These are phyloP conservation scores for Chloebia gouldiae DNA, from an alignment of 2,113 vertebrate species.

Conservation along the genomic window DNA sequence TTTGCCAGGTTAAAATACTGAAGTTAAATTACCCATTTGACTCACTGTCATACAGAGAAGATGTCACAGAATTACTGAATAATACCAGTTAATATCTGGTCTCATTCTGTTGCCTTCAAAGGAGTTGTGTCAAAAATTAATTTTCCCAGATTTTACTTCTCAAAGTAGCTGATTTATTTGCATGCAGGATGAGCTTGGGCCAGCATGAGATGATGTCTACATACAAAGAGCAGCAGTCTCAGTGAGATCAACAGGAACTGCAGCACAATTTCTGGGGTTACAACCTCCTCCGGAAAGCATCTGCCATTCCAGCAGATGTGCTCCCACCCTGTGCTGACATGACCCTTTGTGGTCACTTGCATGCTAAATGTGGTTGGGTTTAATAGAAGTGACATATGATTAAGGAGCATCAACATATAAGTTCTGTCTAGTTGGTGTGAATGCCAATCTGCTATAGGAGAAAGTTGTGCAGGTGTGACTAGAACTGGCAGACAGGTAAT, in stretches of 20 bases:
- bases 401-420: neutral
- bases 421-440: neutral
- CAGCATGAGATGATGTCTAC: neutral
- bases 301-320: neutral
- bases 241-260: neutral
- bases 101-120: neutral
- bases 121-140: neutral
- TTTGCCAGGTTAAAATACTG: neutral
- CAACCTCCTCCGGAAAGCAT: neutral
- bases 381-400: neutral
- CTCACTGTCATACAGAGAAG: neutral
- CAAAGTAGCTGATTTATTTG: neutral
- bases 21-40: neutral
- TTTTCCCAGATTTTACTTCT: neutral
- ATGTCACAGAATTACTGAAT: neutral
- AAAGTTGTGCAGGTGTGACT: neutral
- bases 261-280: neutral
- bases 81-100: neutral
- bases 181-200: neutral
- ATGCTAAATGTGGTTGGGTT: rapidly evolving
- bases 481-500: neutral
- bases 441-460: neutral
- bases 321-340: neutral
- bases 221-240: neutral
- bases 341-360: neutral